Percentiles rank a stretch among this genome's conserved stretches.
Conservation (phyloP, 2,113 vertebrate species). For the Columbina picui region DNA sequence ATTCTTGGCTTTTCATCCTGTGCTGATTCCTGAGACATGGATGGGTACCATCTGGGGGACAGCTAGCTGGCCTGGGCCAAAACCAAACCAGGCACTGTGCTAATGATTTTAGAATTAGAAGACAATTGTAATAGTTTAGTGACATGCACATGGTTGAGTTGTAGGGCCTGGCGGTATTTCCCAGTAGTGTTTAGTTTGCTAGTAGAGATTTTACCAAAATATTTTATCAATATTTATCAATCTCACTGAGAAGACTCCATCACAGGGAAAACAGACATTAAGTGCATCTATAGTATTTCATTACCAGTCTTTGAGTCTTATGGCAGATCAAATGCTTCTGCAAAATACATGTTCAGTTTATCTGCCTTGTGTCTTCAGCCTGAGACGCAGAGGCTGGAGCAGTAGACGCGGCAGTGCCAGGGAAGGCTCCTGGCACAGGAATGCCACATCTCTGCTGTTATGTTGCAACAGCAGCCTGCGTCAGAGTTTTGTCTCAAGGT, state of each 20-base stretch:
- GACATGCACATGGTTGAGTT: not conserved
- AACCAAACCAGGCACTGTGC: not conserved
- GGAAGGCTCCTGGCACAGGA: not conserved
- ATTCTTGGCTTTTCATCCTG: fast-evolving
- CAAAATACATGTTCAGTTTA: not conserved
- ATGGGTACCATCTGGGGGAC: too few relatives aligned
- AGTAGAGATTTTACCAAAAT: not conserved
- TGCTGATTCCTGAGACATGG: not conserved
- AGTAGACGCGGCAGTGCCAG: not conserved
- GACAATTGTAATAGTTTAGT: not conserved
- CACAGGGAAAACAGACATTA: not conserved
- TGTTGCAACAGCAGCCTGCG: not conserved
- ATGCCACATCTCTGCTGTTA: not conserved
- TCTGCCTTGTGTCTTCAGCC: not conserved
- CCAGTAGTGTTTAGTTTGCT: fast-evolving
- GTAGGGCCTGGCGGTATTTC: not conserved
- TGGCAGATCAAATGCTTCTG: not conserved
- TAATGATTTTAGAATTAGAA: not conserved
- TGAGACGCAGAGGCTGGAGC: not conserved
- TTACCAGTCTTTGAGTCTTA: not conserved
- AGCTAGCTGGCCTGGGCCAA: too few relatives aligned
- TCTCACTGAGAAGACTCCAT: not conserved
- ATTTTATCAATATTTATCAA: not conserved
- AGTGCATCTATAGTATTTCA: not conserved
- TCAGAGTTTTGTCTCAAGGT: not conserved